Conservation (phyloP, 2,888 invertebrate species). For the Thymelicus lineola region DNA sequence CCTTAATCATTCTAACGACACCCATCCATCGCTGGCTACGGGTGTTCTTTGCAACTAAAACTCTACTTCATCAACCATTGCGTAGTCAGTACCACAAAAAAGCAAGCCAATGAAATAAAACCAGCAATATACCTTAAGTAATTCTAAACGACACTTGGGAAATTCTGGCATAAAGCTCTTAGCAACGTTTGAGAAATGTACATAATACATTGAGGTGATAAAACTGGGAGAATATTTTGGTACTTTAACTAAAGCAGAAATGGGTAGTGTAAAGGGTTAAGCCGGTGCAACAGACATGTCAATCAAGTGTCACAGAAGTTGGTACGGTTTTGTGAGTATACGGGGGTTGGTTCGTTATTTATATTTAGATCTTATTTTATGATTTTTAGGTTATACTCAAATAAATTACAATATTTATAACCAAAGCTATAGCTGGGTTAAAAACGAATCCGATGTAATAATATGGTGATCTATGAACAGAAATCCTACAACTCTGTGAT, state of each 20-base stretch:
- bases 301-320: constrained; percentile 18
- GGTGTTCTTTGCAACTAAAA: constrained; percentile 46
- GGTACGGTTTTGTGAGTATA: not conserved
- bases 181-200: constrained; percentile 7
- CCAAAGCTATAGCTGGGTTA: too few species aligned
- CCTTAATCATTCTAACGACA: constrained; percentile 79
- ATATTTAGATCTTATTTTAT: not conserved
- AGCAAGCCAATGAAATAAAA: not conserved
- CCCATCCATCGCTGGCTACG: constrained; percentile 73
- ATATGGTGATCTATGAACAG: too few species aligned
- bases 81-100: not conserved
- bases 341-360: not conserved
- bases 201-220: constrained; percentile 2
- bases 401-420: too few species aligned
- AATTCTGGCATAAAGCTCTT: not conserved
- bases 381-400: not conserved
- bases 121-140: not conserved
- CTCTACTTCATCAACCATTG: constrained; percentile 5
- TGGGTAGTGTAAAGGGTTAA: constrained; percentile 48
- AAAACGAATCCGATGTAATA: too few species aligned
- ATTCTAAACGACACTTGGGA: not conserved
- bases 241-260: not conserved
- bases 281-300: constrained; percentile 20
- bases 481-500: too few species aligned
- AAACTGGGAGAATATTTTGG: not conserved